Base-by-base conservation (phyloP, 1,140 invertebrate species). In the Drosophila nebulosa region DNA sequence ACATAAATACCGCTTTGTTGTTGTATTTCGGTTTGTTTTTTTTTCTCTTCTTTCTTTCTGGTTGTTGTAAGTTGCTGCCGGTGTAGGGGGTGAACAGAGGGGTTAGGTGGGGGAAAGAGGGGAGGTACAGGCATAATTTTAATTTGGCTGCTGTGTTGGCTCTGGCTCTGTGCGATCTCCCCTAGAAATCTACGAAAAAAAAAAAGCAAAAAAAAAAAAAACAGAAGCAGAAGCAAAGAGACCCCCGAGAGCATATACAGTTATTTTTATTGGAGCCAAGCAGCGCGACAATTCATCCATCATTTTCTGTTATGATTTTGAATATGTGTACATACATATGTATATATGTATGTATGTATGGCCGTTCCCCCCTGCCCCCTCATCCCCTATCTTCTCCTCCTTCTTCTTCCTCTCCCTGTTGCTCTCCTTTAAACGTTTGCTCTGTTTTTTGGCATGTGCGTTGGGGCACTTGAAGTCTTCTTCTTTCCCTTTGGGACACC, bases 191-290 rank as follows among this genome's bases (percentile, higher is more conserved):
- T 71, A 71, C 64, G 63, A 32, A 42, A 32, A 10, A 9, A 32
- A 32, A 9, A 9, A 12, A 32, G 12, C 10, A 32, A 32, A 32
- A 32, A 32, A 32, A 32, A 12, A 32, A 12, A 32, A 12, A 10
- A 10, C 24, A 2, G 4, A 24, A 4, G 10, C 53, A 26, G n/a
- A n/a, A n/a, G n/a, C n/a, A 36, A 62, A 64, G 65, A 67, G 63
- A 58, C 73, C 69, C 69, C 52, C 52, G 52, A 84, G 59, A 65
- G 81, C 74, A 86, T 85, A 86, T 81, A 88, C 78, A 78, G 83
- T 86, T 86, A 81, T 86, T 86, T 86, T 86, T 86, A 86, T 86
- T 86, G 83, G 83, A 86, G 75, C 85, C 83, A 86, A 86, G 83
- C 83, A 86, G 83, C 83, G 83, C 83, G 83, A 86, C 83, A 86